These are phyloP conservation scores for Indicator maculatus DNA, from an alignment of 2,113 vertebrate species.

Conservation along the genomic window DNA sequence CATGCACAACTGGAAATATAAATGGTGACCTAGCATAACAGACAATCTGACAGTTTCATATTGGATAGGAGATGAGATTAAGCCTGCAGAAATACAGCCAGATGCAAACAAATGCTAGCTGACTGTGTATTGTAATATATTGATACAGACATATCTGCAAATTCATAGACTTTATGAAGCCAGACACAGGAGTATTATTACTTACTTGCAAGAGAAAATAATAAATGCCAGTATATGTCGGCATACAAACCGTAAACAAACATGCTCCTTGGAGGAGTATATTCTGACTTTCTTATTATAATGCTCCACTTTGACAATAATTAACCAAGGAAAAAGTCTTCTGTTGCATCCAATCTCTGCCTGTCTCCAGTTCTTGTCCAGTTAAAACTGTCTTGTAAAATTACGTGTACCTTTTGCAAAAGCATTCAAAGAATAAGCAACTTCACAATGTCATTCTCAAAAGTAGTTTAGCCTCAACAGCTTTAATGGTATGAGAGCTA, in stretches of 20 bases:
- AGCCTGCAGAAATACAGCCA: neutral
- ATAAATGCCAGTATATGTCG: neutral
- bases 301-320: neutral
- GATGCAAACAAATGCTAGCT: neutral
- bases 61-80: constrained; percentile 12
- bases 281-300: neutral
- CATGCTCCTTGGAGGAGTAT: neutral
- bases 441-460: neutral
- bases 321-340: neutral
- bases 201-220: constrained; percentile 19
- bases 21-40: neutral
- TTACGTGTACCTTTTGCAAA: neutral
- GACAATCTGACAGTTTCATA: constrained; percentile 18
- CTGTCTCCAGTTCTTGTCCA: neutral
- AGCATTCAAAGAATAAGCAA: neutral
- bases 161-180: constrained; percentile 13
- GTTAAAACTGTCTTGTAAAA: neutral
- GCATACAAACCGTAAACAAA: neutral
- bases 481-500: neutral
- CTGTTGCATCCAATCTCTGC: neutral
- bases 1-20: neutral
- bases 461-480: neutral
- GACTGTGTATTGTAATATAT: neutral
- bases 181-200: neutral
- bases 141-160: constrained; percentile 11